Conservation (phyloP, 2,888 invertebrate genomes). For the Melanostoma mellinum region DNA sequence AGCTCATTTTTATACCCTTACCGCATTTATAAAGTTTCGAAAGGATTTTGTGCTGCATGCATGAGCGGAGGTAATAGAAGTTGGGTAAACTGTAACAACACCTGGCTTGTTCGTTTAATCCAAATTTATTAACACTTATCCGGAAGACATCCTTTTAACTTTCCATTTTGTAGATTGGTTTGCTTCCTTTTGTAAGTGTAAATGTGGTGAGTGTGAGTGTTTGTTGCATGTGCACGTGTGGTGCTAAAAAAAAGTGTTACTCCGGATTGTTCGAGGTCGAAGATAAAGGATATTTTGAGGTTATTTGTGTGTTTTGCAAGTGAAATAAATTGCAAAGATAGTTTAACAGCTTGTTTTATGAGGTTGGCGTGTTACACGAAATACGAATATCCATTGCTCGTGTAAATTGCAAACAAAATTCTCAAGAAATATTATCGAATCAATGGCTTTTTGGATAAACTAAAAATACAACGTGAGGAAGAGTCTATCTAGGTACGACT, state of each 20-base stretch:
- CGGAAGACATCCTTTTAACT: slow-evolving; percentile 52
- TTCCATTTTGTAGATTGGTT: slow-evolving; percentile 6
- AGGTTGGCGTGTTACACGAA: slow-evolving; percentile 56
- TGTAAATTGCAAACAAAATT: no score
- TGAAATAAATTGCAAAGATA: slow-evolving; percentile 57
- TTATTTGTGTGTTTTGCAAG: slow-evolving; percentile 35
- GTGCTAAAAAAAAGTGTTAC: slow-evolving; percentile 13
- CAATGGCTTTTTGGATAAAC: no score
- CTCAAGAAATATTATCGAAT: no score
- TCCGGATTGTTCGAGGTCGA: background rate
- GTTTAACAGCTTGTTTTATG: slow-evolving; percentile 38
- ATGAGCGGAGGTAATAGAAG: background rate
- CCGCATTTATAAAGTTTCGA: background rate
- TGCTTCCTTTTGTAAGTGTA: slow-evolving; percentile 1
- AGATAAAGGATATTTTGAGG: slow-evolving; percentile 1
- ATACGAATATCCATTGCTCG: slow-evolving; percentile 3
- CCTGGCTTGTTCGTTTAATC: slow-evolving; percentile 55
- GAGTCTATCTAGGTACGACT: no score
- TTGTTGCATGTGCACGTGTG: background rate
- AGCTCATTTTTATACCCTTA: background rate
- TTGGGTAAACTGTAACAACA: slow-evolving; percentile 34
- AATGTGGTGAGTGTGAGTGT: background rate
- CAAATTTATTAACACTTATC: slow-evolving; percentile 70
- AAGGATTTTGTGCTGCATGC: background rate
- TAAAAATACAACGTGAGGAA: no score